phyloP scores from a whole-genome alignment of 2,113 vertebrate species.

The Hemiprocne comata region DNA sequence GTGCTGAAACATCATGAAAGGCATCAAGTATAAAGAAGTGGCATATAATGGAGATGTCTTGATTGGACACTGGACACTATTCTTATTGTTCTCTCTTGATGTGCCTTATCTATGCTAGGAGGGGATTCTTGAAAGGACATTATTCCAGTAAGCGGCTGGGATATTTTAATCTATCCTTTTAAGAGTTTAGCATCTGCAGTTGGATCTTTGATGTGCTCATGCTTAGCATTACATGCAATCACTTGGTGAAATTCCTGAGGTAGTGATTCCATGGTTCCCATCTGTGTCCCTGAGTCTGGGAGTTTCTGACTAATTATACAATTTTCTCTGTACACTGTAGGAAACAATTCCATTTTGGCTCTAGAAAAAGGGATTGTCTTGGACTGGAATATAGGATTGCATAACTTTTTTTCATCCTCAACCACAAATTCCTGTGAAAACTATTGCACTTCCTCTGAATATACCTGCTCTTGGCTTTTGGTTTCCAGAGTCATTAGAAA shows the following conservation, averaged over 20 bases:
- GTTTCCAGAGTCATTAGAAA: not conserved
- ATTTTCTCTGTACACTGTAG: constrained; percentile 38
- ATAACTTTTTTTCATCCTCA: constrained; percentile 37
- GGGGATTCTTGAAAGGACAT: not conserved
- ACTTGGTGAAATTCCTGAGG: constrained; percentile 48
- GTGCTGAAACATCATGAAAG: not conserved
- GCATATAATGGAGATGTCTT: not conserved
- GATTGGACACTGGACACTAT: not conserved
- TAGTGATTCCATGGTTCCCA: constrained; percentile 35
- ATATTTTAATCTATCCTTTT: not conserved
- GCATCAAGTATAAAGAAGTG: not conserved
- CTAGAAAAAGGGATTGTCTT: constrained; percentile 38
- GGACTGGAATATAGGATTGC: constrained; percentile 33
- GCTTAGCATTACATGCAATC: constrained; percentile 17
- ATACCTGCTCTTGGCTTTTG: constrained; percentile 37
- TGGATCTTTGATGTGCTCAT: constrained; percentile 39
- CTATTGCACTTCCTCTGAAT: constrained; percentile 34
- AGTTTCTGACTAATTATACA: constrained; percentile 59
- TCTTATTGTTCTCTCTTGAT: not conserved
- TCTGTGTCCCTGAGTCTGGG: constrained; percentile 43
- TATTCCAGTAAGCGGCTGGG: not conserved
- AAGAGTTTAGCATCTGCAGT: constrained; percentile 32
- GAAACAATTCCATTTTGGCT: constrained; percentile 60
- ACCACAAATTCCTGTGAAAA: constrained; percentile 45
- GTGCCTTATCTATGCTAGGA: not conserved